Conservation (phyloP, 2,797 vertebrate species). For the Hirundo rustica region DNA sequence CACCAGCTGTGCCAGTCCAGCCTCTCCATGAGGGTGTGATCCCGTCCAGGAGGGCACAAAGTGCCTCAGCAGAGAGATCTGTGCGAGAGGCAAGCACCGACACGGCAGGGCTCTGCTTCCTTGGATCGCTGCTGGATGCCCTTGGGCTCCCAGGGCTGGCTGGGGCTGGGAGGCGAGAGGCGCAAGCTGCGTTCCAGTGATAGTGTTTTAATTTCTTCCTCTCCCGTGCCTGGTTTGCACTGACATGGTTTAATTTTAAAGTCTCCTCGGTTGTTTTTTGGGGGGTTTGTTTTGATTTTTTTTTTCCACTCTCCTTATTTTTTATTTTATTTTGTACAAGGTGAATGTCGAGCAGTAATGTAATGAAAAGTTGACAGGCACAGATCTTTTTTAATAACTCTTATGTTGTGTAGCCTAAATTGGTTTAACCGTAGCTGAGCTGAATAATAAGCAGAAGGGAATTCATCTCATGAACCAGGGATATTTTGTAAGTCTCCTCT, state of each 20-base stretch:
- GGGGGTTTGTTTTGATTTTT: background rate
- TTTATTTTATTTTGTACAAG: conserved; percentile 16
- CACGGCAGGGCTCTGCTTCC: background rate
- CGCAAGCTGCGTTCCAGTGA: background rate
- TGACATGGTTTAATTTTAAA: conserved; percentile 59
- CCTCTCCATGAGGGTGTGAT: background rate
- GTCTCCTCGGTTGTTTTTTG: background rate
- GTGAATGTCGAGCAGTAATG: conserved; percentile 71
- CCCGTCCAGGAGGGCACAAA: background rate
- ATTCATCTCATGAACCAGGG: conserved; percentile 47
- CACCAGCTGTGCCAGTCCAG: background rate
- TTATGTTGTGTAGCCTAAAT: conserved; percentile 73
- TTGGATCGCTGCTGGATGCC: background rate
- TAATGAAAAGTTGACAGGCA: conserved; percentile 74
- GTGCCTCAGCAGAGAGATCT: background rate
- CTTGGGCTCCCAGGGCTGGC: background rate
- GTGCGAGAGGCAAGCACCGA: background rate
- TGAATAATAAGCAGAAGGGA: conserved; percentile 72
- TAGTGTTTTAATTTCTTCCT: background rate
- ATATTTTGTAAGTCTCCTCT: conserved; percentile 42
- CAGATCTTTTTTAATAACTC: conserved; percentile 73
- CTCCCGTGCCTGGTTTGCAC: conserved; percentile 45
- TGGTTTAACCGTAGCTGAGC: conserved; percentile 74
- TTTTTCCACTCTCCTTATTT: background rate
- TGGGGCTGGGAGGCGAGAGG: background rate